phyloP scores from a whole-genome alignment of 2,888 invertebrate species.

The Calameuta filiformis region DNA sequence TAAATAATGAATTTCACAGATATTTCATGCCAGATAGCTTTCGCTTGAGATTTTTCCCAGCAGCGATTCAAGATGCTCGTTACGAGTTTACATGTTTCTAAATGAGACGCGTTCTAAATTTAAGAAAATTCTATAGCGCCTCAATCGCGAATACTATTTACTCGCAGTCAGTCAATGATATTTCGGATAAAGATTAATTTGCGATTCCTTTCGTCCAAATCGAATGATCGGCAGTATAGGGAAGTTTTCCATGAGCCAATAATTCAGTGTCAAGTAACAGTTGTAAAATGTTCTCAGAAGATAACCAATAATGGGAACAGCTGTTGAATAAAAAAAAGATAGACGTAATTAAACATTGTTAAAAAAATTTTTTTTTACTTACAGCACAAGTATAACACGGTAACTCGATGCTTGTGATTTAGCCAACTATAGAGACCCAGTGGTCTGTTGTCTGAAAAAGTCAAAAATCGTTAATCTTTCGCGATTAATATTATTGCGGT shows the following conservation, averaged over 20 bases:
- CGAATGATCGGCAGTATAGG: conserved; percentile 37
- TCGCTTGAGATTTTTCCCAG: not conserved
- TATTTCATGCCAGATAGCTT: not conserved
- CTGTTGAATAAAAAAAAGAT: conserved; percentile 26
- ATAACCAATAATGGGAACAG: conserved; percentile 37
- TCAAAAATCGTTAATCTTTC: not conserved
- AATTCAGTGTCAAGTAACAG: conserved; percentile 2
- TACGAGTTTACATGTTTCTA: not conserved
- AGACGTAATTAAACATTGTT: not conserved
- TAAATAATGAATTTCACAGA: not conserved
- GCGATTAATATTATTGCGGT: not conserved
- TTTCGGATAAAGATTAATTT: conserved; percentile 35
- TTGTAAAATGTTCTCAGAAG: conserved; percentile 34
- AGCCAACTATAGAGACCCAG: conserved; percentile 35
- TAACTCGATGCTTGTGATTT: conserved; percentile 24
- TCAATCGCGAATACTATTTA: not conserved
- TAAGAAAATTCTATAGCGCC: not conserved
- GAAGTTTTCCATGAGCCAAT: conserved; percentile 28
- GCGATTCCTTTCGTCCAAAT: conserved; percentile 35
- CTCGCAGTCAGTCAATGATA: not conserved
- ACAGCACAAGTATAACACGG: conserved; percentile 31
- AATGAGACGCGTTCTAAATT: not conserved
- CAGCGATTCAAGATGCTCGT: not conserved
- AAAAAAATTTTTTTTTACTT: conserved; percentile 20
- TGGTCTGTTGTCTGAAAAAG: conserved; percentile 36